A percentile compares a stretch with the other conserved stretches of the same genome.
phyloP scores from a whole-genome alignment of 2,797 vertebrate genomes.

The Ibycter americanus region DNA sequence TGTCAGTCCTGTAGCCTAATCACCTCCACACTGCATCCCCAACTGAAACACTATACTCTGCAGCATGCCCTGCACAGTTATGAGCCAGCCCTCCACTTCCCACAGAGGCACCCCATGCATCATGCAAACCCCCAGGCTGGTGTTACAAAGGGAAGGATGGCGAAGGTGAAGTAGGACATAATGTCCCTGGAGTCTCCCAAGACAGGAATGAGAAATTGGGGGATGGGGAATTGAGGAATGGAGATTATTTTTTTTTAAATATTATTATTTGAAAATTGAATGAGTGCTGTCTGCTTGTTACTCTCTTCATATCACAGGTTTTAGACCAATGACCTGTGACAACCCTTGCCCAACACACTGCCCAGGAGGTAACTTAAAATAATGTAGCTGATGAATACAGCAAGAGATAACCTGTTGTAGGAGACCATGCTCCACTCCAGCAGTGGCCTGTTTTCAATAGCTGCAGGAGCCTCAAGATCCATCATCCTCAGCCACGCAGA shows the following conservation, averaged over 20 bases:
- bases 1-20: not conserved
- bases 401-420: not conserved
- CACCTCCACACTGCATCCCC: rapidly evolving
- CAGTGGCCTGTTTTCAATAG: rapidly evolving
- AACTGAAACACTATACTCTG: not conserved
- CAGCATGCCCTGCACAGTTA: not conserved
- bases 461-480: not conserved
- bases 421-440: not conserved
- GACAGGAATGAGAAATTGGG: not conserved
- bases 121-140: rapidly evolving
- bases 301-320: not conserved
- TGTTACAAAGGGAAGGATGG: not conserved
- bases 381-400: not conserved
- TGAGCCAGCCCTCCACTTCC: not conserved
- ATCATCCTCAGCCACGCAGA: rapidly evolving
- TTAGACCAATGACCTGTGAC: not conserved
- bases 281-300: not conserved
- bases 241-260: not conserved
- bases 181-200: not conserved
- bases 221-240: not conserved
- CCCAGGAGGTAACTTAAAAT: not conserved
- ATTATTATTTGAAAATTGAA: not conserved
- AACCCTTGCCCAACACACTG: not conserved
- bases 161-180: not conserved
- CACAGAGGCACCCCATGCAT: not conserved